These are phyloP conservation scores for Stomorhina lunata DNA, from an alignment of 2,888 invertebrate species.

Conservation along the genomic window DNA sequence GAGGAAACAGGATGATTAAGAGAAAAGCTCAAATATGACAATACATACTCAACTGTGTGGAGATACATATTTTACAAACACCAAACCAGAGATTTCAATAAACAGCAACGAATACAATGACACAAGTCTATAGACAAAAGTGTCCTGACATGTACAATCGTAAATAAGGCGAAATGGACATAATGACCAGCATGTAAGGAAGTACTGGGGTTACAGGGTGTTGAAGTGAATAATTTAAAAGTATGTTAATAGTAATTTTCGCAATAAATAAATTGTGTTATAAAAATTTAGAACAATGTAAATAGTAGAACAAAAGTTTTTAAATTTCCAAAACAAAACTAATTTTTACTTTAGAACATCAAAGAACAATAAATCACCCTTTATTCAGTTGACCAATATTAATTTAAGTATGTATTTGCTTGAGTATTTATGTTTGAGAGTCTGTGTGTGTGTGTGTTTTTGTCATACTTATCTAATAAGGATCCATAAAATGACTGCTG, in stretches of 20 bases:
- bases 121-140: background rate
- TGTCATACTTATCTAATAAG: conserved; percentile 5
- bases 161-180: background rate
- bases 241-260: too few relatives aligned
- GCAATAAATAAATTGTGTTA: too few relatives aligned
- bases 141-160: conserved; percentile 7
- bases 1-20: too few relatives aligned
- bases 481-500: conserved; percentile 32
- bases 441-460: background rate
- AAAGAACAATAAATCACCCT: too few relatives aligned
- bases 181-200: background rate
- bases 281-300: too few relatives aligned
- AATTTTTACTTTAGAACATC: too few relatives aligned
- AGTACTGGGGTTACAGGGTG: background rate
- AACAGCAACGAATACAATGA: background rate
- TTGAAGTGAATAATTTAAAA: too few relatives aligned
- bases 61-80: background rate
- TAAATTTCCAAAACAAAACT: too few relatives aligned
- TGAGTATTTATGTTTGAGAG: background rate
- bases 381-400: too few relatives aligned
- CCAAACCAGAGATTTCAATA: background rate
- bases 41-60: too few relatives aligned
- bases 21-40: too few relatives aligned
- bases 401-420: background rate
- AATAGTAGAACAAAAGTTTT: too few relatives aligned